A percentile compares a stretch with the other conserved stretches of the same genome.
These are phyloP conservation scores for Phragmatobia fuliginosa DNA, from an alignment of 2,888 invertebrate genomes.

Conservation along the genomic window DNA sequence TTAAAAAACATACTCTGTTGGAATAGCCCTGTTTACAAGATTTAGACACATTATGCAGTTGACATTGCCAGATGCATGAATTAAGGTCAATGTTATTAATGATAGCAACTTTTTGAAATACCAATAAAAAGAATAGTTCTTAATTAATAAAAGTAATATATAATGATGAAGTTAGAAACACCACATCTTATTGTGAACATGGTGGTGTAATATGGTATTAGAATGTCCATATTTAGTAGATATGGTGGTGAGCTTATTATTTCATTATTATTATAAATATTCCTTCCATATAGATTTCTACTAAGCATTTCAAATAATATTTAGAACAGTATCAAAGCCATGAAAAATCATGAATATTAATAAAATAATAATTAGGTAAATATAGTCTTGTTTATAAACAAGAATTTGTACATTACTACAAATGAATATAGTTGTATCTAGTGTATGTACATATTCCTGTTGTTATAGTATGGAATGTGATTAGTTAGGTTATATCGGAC, in stretches of 20 bases:
- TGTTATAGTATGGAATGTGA: slow-evolving; percentile 58
- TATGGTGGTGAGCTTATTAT: background rate
- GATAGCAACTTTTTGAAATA: background rate
- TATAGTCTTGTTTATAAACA: slow-evolving; percentile 41
- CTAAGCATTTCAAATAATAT: background rate
- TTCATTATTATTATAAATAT: too few relatives aligned
- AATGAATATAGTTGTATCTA: slow-evolving; percentile 25
- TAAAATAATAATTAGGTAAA: background rate
- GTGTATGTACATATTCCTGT: slow-evolving; percentile 22
- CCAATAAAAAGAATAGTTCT: background rate
- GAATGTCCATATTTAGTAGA: background rate
- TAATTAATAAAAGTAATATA: too few relatives aligned
- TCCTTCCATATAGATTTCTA: background rate
- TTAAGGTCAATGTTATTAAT: background rate
- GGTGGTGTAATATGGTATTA: too few relatives aligned
- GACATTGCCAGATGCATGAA: slow-evolving; percentile 10
- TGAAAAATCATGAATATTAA: background rate
- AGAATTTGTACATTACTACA: slow-evolving; percentile 16
- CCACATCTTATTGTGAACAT: too few relatives aligned
- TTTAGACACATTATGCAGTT: slow-evolving; percentile 13
- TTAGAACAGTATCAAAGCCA: background rate
- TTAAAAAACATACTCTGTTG: background rate
- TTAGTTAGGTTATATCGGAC: slow-evolving; percentile 75
- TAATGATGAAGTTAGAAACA: too few relatives aligned
- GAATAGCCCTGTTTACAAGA: background rate